Evolutionary conservation across 53 echinoderm and acorn worm genomes (phyloP).

Genomic region (Luidia sarsii): DNA sequence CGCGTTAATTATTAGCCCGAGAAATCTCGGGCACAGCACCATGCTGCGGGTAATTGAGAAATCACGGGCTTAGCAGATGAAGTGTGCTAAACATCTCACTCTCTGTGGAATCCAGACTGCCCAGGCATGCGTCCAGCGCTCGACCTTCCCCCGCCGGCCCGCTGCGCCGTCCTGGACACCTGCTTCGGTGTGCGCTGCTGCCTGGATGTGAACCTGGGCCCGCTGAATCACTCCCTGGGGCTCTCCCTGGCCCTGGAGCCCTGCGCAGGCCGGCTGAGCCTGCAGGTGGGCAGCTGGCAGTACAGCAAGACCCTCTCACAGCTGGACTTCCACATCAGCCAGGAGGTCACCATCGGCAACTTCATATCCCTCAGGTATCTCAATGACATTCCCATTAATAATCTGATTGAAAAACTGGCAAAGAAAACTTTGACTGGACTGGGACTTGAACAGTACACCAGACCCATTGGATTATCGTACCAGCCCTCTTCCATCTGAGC

Average conservation of each 20-base stretch:
- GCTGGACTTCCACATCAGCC: slow-evolving; percentile 19
- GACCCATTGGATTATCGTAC: background rate
- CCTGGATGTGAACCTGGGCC: slow-evolving; percentile 48
- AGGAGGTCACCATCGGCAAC: slow-evolving; percentile 43
- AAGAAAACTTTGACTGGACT: too few species aligned
- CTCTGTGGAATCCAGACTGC: slow-evolving; percentile 57
- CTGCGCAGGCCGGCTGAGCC: slow-evolving; percentile 30
- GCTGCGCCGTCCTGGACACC: slow-evolving; percentile 27
- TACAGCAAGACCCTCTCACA: slow-evolving; percentile 39
- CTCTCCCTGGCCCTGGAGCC: slow-evolving; percentile 40
- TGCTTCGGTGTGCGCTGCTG: slow-evolving; percentile 53
- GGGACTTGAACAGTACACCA: background rate
- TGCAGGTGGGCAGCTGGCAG: slow-evolving; percentile 47
- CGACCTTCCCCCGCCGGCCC: slow-evolving; percentile 8
- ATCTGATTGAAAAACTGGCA: background rate
- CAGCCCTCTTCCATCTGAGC: background rate
- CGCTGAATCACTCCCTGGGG: slow-evolving; percentile 21
- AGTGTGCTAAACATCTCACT: too few species aligned
- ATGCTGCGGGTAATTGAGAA: too few species aligned
- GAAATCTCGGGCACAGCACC: too few species aligned
- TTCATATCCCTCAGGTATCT: slow-evolving; percentile 26
- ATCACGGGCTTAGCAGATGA: too few species aligned
- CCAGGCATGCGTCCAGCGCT: slow-evolving; percentile 38
- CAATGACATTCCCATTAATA: too few species aligned
- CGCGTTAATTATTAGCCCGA: too few species aligned